Percentiles rank a stretch among this genome's conserved stretches.
Evolutionary conservation across 2,797 vertebrate species (phyloP).

Genomic region (Enteromius fasciolatus): DNA sequence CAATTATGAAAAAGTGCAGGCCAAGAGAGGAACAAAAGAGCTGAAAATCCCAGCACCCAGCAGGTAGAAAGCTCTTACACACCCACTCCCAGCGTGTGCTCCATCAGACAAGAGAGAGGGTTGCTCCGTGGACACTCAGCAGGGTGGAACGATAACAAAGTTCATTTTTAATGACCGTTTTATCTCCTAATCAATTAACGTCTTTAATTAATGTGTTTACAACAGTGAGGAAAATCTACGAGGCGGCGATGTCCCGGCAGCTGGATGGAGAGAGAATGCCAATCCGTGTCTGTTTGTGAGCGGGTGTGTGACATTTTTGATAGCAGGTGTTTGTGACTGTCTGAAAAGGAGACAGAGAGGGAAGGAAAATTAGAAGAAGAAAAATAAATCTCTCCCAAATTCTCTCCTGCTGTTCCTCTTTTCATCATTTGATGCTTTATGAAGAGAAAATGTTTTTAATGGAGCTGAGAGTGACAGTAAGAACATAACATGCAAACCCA

Average conservation of each 20-base stretch:
- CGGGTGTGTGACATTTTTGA: neutral
- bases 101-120: constrained; percentile 34
- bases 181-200: constrained; percentile 49
- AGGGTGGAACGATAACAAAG: constrained; percentile 43
- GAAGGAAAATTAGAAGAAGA: neutral
- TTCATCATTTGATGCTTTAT: constrained; percentile 47
- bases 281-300: neutral
- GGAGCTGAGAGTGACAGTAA: constrained; percentile 36
- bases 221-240: constrained; percentile 45
- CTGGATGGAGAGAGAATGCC: constrained; percentile 27
- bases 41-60: neutral
- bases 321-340: constrained; percentile 26
- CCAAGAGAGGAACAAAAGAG: constrained; percentile 30
- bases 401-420: constrained; percentile 53
- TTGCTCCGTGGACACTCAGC: constrained; percentile 34
- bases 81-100: constrained; percentile 21
- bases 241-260: constrained; percentile 31
- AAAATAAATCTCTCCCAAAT: constrained; percentile 22
- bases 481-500: constrained; percentile 43
- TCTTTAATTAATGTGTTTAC: constrained; percentile 49
- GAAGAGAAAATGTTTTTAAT: constrained; percentile 41
- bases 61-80: constrained; percentile 42
- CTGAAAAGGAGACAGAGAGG: neutral
- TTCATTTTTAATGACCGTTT: constrained; percentile 45
- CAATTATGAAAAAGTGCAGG: constrained; percentile 32